Conservation (phyloP, 1,140 invertebrate species). For the Drosophila lowei region DNA sequence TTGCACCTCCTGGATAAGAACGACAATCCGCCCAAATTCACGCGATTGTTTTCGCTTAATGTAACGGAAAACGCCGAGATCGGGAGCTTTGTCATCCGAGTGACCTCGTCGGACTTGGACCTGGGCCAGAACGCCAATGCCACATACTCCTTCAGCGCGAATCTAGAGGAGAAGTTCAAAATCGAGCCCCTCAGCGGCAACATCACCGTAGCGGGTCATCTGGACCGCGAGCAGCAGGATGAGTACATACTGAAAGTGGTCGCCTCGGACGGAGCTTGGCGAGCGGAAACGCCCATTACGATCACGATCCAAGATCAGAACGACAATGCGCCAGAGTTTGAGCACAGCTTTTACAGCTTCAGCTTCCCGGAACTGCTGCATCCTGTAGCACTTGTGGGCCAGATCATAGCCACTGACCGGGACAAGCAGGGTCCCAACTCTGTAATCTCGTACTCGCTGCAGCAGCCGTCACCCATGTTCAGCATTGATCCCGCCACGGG, state of each 20-base stretch:
- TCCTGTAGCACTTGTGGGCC: slow-evolving; percentile 91
- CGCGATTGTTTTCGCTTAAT: slow-evolving; percentile 95
- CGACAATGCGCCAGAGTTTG: slow-evolving; percentile 96
- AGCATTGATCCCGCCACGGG: slow-evolving; percentile 95
- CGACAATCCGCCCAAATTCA: slow-evolving; percentile 97
- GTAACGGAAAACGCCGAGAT: slow-evolving; percentile 97
- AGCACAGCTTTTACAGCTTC: slow-evolving; percentile 93
- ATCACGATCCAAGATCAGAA: slow-evolving; percentile 98
- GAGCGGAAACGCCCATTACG: slow-evolving; percentile 93
- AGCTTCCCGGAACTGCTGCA: slow-evolving; percentile 94
- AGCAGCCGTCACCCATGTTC: slow-evolving; percentile 95
- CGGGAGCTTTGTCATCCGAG: slow-evolving; percentile 95
- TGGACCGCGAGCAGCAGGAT: slow-evolving; percentile 95
- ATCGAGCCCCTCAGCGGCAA: slow-evolving; percentile 95
- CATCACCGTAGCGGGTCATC: slow-evolving; percentile 92
- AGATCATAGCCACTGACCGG: slow-evolving; percentile 93
- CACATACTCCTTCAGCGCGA: slow-evolving; percentile 94
- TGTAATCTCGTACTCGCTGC: slow-evolving; percentile 94
- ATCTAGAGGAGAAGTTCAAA: slow-evolving; percentile 93
- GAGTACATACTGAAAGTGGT: slow-evolving; percentile 95
- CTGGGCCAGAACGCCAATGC: slow-evolving; percentile 94
- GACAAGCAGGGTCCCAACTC: slow-evolving; percentile 98
- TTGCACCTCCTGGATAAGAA: slow-evolving; percentile 95
- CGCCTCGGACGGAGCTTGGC: slow-evolving; percentile 94
- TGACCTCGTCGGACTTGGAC: slow-evolving; percentile 96